These are phyloP conservation scores for Xenus cinereus DNA, from an alignment of 2,113 vertebrate species.

Conservation along the genomic window DNA sequence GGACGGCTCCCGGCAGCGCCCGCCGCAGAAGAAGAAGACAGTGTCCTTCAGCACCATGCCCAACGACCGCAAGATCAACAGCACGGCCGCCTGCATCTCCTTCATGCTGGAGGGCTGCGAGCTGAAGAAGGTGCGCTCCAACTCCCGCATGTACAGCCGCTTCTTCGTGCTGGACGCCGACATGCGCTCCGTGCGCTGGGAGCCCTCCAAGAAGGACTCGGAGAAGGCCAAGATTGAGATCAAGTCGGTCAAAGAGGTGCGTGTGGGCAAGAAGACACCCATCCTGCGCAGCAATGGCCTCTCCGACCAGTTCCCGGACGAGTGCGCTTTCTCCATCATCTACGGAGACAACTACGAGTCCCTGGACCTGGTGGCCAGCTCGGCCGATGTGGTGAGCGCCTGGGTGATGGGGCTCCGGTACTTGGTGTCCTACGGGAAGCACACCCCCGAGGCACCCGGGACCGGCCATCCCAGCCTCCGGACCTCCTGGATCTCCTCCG, in stretches of 20 bases:
- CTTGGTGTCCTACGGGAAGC: constrained; percentile 88
- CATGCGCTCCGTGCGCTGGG: constrained; percentile 89
- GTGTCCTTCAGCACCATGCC: constrained; percentile 95
- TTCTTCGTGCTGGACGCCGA: constrained; percentile 90
- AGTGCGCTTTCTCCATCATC: constrained; percentile 93
- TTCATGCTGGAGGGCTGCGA: constrained; percentile 94
- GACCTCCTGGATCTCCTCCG: constrained; percentile 87
- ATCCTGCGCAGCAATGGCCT: constrained; percentile 89
- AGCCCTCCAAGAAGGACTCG: constrained; percentile 91
- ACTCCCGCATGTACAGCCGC: constrained; percentile 92
- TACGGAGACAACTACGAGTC: constrained; percentile 94
- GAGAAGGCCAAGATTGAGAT: constrained; percentile 93
- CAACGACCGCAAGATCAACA: constrained; percentile 89
- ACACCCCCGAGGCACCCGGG: constrained; percentile 78
- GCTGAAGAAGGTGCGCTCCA: constrained; percentile 93
- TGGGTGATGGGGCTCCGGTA: constrained; percentile 94
- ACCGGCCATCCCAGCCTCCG: constrained; percentile 81
- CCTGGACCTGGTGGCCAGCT: constrained; percentile 87
- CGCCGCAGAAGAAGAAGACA: constrained; percentile 80
- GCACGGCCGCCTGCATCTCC: constrained; percentile 90
- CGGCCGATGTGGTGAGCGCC: constrained; percentile 87
- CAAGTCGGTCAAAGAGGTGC: constrained; percentile 90
- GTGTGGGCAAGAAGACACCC: constrained; percentile 90
- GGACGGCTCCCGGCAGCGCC: constrained; percentile 87
- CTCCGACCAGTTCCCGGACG: constrained; percentile 89